Evolutionary conservation across 2,113 vertebrate genomes (phyloP).

Genomic region (Aegotheles bennettii): DNA sequence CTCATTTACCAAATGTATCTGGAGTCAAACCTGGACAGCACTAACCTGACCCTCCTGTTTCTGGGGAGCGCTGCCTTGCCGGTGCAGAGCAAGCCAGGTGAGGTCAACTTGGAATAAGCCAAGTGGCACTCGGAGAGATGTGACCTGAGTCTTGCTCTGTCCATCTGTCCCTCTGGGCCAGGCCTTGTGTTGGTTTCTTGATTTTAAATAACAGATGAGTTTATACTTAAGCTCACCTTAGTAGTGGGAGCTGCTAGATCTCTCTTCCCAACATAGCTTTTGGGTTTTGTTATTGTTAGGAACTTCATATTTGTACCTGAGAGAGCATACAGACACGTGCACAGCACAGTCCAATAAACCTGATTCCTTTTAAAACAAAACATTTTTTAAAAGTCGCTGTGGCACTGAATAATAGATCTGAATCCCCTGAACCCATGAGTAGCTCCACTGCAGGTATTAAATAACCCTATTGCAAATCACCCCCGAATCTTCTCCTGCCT

Average conservation of each 20-base stretch:
- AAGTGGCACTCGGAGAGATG: not conserved
- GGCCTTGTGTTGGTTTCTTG: not conserved
- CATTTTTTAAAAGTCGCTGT: too few species aligned
- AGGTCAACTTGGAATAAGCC: not conserved
- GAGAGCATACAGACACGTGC: not conserved
- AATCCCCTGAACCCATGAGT: not conserved
- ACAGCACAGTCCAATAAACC: not conserved
- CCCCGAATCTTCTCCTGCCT: not conserved
- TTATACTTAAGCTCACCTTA: not conserved
- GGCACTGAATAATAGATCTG: not conserved
- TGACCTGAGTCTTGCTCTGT: not conserved
- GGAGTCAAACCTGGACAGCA: not conserved
- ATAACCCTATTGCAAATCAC: not conserved
- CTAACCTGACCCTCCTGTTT: not conserved
- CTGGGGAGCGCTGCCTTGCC: not conserved
- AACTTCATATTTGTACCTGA: not conserved
- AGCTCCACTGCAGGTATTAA: not conserved
- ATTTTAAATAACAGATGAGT: not conserved
- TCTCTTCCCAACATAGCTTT: not conserved
- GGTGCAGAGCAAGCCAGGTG: not conserved
- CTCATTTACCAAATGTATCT: not conserved
- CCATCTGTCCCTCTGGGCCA: not conserved
- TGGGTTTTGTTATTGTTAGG: not conserved
- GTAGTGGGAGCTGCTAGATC: not conserved
- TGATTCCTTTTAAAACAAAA: not conserved